A percentile compares a stretch with the other conserved stretches of the same genome.
phyloP scores from a whole-genome alignment of 2,113 vertebrate species.

The Heterotis niloticus region DNA sequence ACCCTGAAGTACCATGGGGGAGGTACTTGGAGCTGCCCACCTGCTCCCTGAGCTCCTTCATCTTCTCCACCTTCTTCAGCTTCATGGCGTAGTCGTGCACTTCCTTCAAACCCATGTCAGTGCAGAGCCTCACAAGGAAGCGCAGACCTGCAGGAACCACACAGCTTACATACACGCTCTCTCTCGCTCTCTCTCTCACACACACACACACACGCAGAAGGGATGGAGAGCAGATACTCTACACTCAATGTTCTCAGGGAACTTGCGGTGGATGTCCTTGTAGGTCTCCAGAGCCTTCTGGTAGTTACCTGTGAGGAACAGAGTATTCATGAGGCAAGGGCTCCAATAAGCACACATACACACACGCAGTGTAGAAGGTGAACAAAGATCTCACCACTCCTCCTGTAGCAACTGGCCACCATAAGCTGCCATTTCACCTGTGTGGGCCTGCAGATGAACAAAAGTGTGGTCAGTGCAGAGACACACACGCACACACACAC shows the following conservation, averaged over 20 bases:
- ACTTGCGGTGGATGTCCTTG: constrained; percentile 85
- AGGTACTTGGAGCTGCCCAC: constrained; percentile 48
- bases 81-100: constrained; percentile 87
- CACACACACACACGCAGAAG: neutral
- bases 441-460: constrained; percentile 67
- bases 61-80: constrained; percentile 91
- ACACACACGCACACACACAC: neutral
- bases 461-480: neutral
- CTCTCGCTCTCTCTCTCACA: neutral
- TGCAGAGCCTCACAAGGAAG: constrained; percentile 87
- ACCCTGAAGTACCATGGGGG: neutral
- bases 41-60: constrained; percentile 91
- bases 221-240: constrained; percentile 42
- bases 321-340: neutral
- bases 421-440: constrained; percentile 92
- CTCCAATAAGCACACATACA: too few relatives aligned
- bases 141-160: constrained; percentile 70
- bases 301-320: constrained; percentile 80
- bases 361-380: neutral
- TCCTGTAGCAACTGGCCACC: constrained; percentile 90
- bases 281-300: constrained; percentile 92
- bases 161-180: constrained; percentile 7
- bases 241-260: constrained; percentile 95
- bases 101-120: constrained; percentile 90
- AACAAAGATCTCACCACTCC: constrained; percentile 71